Conservation (phyloP, 2,888 invertebrate genomes). For the Apotomis betuletana region DNA sequence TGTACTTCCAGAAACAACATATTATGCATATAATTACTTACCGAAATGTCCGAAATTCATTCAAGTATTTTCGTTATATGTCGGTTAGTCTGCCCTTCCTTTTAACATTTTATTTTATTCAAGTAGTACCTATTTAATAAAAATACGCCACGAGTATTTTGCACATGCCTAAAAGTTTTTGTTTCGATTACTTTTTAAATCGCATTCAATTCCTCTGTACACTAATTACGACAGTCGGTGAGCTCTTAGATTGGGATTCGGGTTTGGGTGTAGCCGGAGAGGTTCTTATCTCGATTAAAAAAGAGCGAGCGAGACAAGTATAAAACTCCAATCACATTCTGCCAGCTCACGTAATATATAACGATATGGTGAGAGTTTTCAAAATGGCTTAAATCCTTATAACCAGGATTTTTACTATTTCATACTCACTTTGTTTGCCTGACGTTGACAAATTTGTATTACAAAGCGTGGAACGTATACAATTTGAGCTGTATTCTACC, state of each 20-base stretch:
- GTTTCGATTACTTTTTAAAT: not conserved
- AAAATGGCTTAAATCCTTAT: not conserved
- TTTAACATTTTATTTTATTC: not conserved
- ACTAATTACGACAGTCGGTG: too few relatives aligned
- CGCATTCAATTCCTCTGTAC: too few relatives aligned
- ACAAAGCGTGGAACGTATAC: not conserved
- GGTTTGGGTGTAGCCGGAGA: too few relatives aligned
- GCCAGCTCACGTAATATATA: too few relatives aligned
- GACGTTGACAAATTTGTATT: not conserved
- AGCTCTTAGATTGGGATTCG: too few relatives aligned
- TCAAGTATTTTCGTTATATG: not conserved
- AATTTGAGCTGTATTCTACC: not conserved
- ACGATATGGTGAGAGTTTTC: not conserved
- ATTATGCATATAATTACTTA: not conserved
- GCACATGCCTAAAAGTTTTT: not conserved
- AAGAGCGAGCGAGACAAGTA: too few relatives aligned
- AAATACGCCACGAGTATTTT: not conserved
- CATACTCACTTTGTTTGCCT: not conserved
- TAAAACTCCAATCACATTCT: too few relatives aligned
- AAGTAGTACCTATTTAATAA: not conserved
- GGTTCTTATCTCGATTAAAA: too few relatives aligned
- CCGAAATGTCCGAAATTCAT: too few relatives aligned
- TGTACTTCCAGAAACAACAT: slow-evolving; percentile 42
- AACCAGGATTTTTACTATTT: too few relatives aligned
- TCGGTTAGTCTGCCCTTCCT: not conserved